Conservation (phyloP, 2,797 vertebrate genomes). For the Chiloscyllium punctatum region DNA sequence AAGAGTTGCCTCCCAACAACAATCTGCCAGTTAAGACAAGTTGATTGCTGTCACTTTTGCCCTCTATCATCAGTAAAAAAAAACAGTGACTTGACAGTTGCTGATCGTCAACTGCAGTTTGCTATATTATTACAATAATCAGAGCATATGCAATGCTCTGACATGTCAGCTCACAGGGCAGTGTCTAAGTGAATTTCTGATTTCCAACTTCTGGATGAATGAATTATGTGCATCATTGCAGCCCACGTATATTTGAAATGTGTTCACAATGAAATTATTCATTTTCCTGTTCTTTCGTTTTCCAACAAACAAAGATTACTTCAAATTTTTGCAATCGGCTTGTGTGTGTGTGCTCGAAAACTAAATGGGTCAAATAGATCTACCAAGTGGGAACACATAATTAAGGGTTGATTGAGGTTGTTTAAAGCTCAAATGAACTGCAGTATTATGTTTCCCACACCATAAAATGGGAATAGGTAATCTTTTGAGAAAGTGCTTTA, state of each 20-base stretch:
- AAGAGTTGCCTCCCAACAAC: not conserved
- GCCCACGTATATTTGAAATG: not conserved
- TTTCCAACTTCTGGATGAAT: not conserved
- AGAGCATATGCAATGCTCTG: not conserved
- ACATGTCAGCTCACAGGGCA: not conserved
- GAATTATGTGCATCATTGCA: not conserved
- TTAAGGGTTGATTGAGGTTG: too few relatives aligned
- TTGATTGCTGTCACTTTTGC: conserved; percentile 12
- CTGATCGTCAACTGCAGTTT: not conserved
- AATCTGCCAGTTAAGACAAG: not conserved
- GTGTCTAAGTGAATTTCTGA: not conserved
- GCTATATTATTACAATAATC: conserved; percentile 31
- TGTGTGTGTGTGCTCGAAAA: not conserved
- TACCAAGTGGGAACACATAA: too few relatives aligned
- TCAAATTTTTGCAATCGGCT: not conserved
- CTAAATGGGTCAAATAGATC: not conserved
- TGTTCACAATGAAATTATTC: not conserved
- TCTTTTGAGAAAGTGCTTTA: too few relatives aligned
- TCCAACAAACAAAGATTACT: not conserved
- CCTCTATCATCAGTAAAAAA: conserved; percentile 13
- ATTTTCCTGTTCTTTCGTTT: not conserved
- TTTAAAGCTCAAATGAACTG: too few relatives aligned
- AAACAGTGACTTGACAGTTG: not conserved
- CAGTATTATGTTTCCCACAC: too few relatives aligned
- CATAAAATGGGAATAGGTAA: too few relatives aligned